Conservation (phyloP, 2,888 invertebrate species). For the Steinernema carpocapsae region DNA sequence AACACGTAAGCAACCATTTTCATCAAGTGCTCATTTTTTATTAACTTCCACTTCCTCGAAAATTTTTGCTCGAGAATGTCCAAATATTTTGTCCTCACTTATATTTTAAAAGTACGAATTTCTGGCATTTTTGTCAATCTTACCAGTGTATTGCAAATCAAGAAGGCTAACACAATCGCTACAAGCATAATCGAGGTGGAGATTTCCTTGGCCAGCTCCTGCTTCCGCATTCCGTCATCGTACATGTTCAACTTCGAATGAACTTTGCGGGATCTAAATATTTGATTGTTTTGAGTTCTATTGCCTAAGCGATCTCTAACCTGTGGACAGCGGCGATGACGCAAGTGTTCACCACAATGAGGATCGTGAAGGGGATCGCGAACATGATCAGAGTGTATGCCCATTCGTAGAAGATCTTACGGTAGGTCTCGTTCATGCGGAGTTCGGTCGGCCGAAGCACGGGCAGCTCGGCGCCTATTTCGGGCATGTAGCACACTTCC, state of each 20-base stretch:
- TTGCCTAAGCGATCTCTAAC: conserved; percentile 19
- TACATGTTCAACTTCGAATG: conserved; percentile 53
- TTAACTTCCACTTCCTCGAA: too few species aligned
- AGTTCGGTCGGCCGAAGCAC: conserved; percentile 48
- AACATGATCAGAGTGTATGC: conserved; percentile 59
- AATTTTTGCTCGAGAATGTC: too few species aligned
- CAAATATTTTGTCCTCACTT: too few species aligned
- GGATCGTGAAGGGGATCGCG: conserved; percentile 62
- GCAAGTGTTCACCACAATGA: conserved; percentile 66
- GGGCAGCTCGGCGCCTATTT: conserved; percentile 49
- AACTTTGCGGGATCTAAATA: conserved; percentile 48
- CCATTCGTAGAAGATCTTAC: conserved; percentile 54
- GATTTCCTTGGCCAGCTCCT: conserved; percentile 67
- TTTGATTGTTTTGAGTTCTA: not conserved
- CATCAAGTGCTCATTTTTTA: too few species aligned
- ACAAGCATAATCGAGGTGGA: conserved; percentile 72
- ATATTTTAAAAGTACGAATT: too few species aligned
- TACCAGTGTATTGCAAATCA: conserved; percentile 69
- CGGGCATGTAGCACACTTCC: conserved; percentile 45
- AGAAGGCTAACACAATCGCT: conserved; percentile 71
- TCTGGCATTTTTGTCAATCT: too few species aligned
- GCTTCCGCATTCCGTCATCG: conserved; percentile 48
- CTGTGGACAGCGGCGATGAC: conserved; percentile 63
- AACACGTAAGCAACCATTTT: conserved; percentile 9
- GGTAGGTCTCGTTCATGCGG: conserved; percentile 47